These are phyloP conservation scores for Theonella swinhoei DNA, from an alignment of 37 sponge, comb jelly and placozoan species.

Conservation along the genomic window DNA sequence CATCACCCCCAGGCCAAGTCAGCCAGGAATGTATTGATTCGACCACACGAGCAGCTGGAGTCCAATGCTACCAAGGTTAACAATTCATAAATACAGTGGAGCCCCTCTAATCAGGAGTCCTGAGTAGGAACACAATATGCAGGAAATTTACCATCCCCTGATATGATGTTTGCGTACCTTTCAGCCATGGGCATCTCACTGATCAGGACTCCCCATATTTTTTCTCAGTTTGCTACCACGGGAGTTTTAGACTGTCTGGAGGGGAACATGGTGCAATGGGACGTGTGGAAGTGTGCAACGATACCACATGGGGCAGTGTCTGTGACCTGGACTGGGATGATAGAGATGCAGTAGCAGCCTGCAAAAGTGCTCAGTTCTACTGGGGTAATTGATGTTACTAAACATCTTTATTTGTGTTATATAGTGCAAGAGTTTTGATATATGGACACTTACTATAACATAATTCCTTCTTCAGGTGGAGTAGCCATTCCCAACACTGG, in stretches of 20 bases:
- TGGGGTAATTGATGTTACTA: slow-evolving; percentile 14
- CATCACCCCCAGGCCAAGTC: not conserved
- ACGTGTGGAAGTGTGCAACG: slow-evolving; percentile 20
- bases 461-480: not conserved
- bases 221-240: slow-evolving; percentile 5
- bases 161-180: not conserved
- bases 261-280: slow-evolving; percentile 2
- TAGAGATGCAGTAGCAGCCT: not conserved
- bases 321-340: slow-evolving; percentile 40
- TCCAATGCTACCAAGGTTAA: slow-evolving; percentile 6
- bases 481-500: not conserved
- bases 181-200: too few species aligned
- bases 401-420: too few species aligned
- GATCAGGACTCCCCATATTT: too few species aligned
- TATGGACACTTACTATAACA: not conserved
- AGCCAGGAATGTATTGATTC: not conserved
- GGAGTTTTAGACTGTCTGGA: not conserved
- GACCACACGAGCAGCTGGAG: slow-evolving; percentile 7
- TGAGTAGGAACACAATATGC: too few species aligned
- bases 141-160: too few species aligned
- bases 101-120: too few species aligned
- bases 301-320: slow-evolving; percentile 22
- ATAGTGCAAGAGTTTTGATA: not conserved
- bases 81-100: too few species aligned
- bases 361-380: not conserved